Conservation (phyloP, 2,888 invertebrate genomes). For the Deroplatys truncata region DNA sequence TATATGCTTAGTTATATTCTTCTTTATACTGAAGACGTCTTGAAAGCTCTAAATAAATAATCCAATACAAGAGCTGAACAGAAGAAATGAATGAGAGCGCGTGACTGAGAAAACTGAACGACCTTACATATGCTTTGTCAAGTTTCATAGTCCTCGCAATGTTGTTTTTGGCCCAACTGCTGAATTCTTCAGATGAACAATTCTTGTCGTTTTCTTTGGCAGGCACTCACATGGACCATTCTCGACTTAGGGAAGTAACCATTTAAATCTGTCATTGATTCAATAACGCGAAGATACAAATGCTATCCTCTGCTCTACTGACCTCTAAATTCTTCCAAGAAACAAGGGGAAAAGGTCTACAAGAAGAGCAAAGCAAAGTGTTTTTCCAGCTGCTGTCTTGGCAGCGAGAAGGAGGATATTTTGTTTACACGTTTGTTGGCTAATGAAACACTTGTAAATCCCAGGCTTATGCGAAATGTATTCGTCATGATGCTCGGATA, state of each 20-base stretch:
- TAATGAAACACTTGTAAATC: background rate
- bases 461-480: background rate
- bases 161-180: background rate
- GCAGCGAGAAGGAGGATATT: background rate
- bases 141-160: background rate
- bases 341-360: background rate
- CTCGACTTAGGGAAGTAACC: background rate
- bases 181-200: background rate
- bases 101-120: background rate
- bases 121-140: background rate
- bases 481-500: background rate
- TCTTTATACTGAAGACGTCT: too few relatives aligned
- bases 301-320: background rate
- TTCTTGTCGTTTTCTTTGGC: background rate
- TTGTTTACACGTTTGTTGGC: background rate
- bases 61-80: background rate
- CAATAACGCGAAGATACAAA: background rate
- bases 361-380: background rate
- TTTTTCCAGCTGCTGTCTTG: background rate
- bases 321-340: background rate
- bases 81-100: background rate
- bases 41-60: too few relatives aligned
- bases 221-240: background rate
- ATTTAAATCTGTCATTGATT: background rate
- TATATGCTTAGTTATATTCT: too few relatives aligned